phyloP scores from a whole-genome alignment of 2,797 vertebrate genomes.

The Streptopelia turtur region DNA sequence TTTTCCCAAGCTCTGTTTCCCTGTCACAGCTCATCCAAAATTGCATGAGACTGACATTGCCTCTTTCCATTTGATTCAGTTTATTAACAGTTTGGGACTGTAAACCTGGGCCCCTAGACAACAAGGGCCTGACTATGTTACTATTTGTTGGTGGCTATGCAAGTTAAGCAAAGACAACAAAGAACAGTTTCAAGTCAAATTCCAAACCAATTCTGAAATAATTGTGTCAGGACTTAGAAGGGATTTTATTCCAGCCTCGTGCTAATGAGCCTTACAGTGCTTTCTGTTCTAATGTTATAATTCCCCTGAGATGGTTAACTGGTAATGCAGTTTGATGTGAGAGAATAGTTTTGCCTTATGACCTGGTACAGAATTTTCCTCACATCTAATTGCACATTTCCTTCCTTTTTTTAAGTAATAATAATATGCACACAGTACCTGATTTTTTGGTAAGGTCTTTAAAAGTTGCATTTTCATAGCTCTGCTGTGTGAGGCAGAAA shows the following conservation, averaged over 20 bases:
- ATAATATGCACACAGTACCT: not conserved
- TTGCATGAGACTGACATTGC: not conserved
- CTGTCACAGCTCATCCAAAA: not conserved
- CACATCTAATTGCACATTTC: conserved; percentile 23
- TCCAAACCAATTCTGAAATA: conserved; percentile 1
- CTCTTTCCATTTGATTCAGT: not conserved
- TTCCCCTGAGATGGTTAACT: not conserved
- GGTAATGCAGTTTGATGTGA: not conserved
- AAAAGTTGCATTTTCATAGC: not conserved
- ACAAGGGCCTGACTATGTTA: not conserved
- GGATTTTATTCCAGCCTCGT: conserved; percentile 1
- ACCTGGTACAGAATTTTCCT: not conserved
- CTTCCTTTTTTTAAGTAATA: conserved; percentile 26
- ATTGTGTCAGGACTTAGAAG: not conserved
- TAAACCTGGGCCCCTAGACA: not conserved
- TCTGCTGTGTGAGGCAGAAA: not conserved
- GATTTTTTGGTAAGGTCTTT: not conserved
- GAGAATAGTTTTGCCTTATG: not conserved
- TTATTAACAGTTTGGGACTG: not conserved
- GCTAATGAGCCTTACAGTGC: not conserved
- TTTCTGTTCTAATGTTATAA: not conserved
- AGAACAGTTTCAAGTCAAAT: not conserved
- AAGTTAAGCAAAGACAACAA: not conserved
- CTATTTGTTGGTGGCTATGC: not conserved
- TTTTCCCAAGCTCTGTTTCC: not conserved